A percentile compares a stretch with the other conserved stretches of the same genome.
phyloP scores from a whole-genome alignment of 2,113 vertebrate genomes.

The Aptenodytes patagonicus region DNA sequence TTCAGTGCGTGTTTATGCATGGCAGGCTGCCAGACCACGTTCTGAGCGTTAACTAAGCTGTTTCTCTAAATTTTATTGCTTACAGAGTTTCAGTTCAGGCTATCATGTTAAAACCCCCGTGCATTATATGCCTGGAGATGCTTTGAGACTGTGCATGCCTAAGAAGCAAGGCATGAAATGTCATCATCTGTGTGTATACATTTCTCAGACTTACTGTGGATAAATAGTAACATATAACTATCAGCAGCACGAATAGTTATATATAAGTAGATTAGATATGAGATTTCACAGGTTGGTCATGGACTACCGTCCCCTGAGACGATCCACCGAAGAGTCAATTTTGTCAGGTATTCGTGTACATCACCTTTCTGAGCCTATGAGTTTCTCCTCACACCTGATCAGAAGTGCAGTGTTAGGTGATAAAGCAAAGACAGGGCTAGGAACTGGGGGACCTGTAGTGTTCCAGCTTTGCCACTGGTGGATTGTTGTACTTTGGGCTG shows the following conservation, averaged over 20 bases:
- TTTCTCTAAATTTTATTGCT: slow-evolving; percentile 39
- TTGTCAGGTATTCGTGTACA: background rate
- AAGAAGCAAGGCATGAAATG: background rate
- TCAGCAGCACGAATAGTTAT: background rate
- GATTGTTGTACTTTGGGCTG: background rate
- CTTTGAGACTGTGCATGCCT: background rate
- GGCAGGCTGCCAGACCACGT: slow-evolving; percentile 42
- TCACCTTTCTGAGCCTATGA: background rate
- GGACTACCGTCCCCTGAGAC: background rate
- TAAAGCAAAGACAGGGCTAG: background rate
- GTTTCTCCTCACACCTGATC: background rate
- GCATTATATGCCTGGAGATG: background rate
- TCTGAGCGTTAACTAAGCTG: slow-evolving; percentile 41
- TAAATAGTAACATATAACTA: background rate
- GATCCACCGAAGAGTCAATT: background rate
- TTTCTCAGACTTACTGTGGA: background rate
- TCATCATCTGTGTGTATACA: background rate
- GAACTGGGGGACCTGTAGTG: background rate
- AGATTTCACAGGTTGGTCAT: background rate
- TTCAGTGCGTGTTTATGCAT: slow-evolving; percentile 25
- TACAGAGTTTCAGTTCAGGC: slow-evolving; percentile 5
- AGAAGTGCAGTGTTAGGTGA: background rate
- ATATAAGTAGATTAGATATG: background rate
- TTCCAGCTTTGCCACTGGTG: background rate
- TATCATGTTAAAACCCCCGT: background rate